Conservation (phyloP, 2,113 vertebrate genomes). For the Myrmecobius fasciatus region DNA sequence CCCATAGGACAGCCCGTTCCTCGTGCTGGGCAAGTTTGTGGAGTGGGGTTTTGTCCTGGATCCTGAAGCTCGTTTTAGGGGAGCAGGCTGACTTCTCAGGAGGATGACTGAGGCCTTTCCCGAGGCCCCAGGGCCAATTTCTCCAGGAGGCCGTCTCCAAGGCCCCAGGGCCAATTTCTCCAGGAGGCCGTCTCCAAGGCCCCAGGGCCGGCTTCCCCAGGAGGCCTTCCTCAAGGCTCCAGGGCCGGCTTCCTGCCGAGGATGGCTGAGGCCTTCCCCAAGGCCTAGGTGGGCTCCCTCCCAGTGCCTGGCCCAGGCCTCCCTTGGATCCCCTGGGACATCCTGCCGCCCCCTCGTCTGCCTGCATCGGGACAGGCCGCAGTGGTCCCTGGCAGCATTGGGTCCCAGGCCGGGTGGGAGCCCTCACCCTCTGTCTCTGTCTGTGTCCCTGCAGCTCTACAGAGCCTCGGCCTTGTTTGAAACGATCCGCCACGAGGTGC, state of each 20-base stretch:
- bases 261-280: background rate
- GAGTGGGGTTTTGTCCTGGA: background rate
- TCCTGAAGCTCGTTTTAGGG: background rate
- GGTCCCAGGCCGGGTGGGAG: background rate
- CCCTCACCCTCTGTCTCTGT: background rate
- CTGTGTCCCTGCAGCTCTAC: slow-evolving; percentile 88
- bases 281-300: background rate
- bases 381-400: background rate
- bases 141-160: too few species aligned
- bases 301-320: background rate
- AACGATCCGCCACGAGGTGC: slow-evolving; percentile 94
- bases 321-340: too few species aligned
- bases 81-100: background rate
- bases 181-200: too few species aligned
- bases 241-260: too few species aligned
- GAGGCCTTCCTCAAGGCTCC: fast-evolving
- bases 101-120: background rate
- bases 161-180: fast-evolving
- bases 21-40: background rate
- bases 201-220: too few species aligned
- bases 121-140: too few species aligned
- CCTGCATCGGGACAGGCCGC: too few species aligned
- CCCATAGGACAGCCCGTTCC: background rate
- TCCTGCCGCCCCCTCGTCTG: too few species aligned
- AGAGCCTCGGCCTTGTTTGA: slow-evolving; percentile 95